Percentiles rank a stretch among this genome's conserved stretches.
Conservation (phyloP, 2,888 invertebrate genomes). For the Pyrrhosoma nymphula region DNA sequence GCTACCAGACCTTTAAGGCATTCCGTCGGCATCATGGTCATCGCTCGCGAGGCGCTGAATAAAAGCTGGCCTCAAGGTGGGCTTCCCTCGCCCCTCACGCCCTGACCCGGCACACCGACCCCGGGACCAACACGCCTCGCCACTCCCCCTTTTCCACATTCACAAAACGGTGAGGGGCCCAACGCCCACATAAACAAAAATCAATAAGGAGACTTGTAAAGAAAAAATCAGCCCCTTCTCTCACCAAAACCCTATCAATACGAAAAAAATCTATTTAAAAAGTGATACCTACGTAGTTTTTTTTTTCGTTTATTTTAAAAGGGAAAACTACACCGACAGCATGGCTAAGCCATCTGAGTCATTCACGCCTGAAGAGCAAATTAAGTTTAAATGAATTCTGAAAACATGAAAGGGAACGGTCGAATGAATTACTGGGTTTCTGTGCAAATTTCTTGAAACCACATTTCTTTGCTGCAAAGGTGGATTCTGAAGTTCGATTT, state of each 20-base stretch:
- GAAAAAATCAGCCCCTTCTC: background rate
- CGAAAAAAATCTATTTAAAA: background rate
- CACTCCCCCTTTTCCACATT: conserved; percentile 3
- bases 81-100: background rate
- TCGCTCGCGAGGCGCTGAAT: background rate
- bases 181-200: background rate
- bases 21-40: background rate
- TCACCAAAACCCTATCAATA: background rate
- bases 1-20: background rate
- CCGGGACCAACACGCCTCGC: background rate
- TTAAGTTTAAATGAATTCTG: background rate
- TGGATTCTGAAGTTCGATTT: too few species aligned
- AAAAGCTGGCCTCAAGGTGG: background rate
- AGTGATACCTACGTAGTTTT: background rate
- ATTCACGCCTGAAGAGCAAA: background rate
- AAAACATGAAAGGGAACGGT: too few species aligned
- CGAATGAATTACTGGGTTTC: too few species aligned
- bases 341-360: background rate
- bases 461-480: too few species aligned
- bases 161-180: background rate
- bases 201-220: conserved; percentile 4
- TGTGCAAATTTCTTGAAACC: too few species aligned
- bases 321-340: background rate
- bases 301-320: background rate
- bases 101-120: background rate